Conservation (phyloP, 2,113 vertebrate genomes). For the Sitta europaea region DNA sequence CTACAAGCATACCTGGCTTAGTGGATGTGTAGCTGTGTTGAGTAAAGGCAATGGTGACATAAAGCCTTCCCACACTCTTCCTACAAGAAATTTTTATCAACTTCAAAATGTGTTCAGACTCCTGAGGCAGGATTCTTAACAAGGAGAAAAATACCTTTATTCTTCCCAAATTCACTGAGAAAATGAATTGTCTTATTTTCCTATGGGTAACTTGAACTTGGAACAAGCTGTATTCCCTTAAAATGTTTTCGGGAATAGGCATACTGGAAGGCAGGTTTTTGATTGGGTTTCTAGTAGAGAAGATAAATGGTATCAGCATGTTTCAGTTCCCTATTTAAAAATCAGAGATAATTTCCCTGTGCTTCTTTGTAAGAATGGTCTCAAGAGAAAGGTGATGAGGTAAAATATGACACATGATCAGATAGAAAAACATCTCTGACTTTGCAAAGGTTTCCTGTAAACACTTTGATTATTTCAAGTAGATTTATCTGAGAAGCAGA, state of each 20-base stretch:
- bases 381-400: background rate
- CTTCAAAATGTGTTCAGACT: background rate
- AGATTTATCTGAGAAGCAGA: background rate
- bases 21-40: background rate
- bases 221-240: background rate
- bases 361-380: fast-evolving
- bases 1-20: background rate
- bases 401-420: background rate
- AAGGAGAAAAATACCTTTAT: background rate
- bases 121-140: background rate
- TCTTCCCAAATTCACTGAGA: background rate
- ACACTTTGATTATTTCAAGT: background rate
- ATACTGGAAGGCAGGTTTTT: background rate
- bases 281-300: background rate
- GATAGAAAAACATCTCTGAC: background rate
- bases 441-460: background rate
- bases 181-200: background rate
- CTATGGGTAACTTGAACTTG: background rate
- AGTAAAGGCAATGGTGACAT: background rate
- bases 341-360: background rate
- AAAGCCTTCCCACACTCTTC: background rate
- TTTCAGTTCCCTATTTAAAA: background rate
- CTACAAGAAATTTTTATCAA: background rate
- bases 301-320: background rate
- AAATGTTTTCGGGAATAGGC: background rate